Conservation (phyloP, 2,113 vertebrate genomes). For the Sander lucioperca region DNA sequence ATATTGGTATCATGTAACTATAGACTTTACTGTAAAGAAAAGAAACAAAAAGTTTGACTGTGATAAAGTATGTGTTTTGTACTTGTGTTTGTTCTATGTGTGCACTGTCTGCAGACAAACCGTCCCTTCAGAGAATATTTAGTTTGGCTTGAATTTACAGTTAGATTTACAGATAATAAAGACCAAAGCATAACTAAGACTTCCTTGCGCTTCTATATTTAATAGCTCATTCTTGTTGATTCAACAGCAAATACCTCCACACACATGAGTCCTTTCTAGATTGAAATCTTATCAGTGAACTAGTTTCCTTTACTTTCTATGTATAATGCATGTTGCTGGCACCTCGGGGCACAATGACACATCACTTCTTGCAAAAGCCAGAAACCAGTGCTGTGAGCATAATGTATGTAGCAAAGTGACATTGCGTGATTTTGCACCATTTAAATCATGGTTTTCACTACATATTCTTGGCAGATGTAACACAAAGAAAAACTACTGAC, state of each 20-base stretch:
- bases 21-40: background rate
- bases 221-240: background rate
- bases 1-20: background rate
- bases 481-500: background rate
- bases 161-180: background rate
- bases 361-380: constrained; percentile 23
- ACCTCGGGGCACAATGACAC: constrained; percentile 29
- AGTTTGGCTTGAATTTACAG: background rate
- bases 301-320: constrained; percentile 54
- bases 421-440: background rate
- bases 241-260: constrained; percentile 15
- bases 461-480: background rate
- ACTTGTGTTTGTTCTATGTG: background rate
- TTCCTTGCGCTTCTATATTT: constrained; percentile 1
- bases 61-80: background rate
- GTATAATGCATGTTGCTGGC: constrained; percentile 62
- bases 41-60: background rate
- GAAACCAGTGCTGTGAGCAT: constrained; percentile 29
- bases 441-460: background rate
- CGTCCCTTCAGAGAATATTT: background rate
- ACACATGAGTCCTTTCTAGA: constrained; percentile 3
- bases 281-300: constrained; percentile 48
- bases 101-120: background rate
- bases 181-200: background rate
- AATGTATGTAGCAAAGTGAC: background rate